phyloP scores from a whole-genome alignment of 2,888 invertebrate genomes.

The Erebia epiphron region DNA sequence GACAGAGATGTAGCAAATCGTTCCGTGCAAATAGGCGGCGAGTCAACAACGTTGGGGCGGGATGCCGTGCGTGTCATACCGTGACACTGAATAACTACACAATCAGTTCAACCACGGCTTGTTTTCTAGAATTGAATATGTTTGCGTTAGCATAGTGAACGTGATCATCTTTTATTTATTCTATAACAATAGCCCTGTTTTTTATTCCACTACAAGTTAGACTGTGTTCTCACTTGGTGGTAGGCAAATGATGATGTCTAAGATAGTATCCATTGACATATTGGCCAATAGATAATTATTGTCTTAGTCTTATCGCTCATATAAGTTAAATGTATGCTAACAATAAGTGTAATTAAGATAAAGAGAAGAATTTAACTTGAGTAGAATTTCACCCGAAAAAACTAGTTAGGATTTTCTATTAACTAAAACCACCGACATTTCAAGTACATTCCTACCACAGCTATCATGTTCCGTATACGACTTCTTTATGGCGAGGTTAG shows the following conservation, averaged over 20 bases:
- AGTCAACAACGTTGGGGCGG: conserved; percentile 34
- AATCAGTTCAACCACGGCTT: conserved; percentile 8
- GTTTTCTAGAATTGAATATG: background rate
- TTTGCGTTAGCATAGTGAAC: background rate
- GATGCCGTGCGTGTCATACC: conserved; percentile 31
- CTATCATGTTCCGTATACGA: conserved; percentile 1
- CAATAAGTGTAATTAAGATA: no score
- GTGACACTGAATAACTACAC: conserved; percentile 13
- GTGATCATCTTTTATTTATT: background rate
- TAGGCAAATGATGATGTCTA: no score
- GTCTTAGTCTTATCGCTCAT: no score
- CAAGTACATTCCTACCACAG: background rate
- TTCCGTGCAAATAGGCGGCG: conserved; percentile 29
- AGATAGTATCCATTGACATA: no score
- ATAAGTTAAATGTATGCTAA: no score
- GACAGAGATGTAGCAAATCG: conserved; percentile 17
- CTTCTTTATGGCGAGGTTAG: conserved; percentile 8
- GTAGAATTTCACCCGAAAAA: background rate
- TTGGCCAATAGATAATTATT: no score
- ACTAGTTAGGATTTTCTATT: background rate
- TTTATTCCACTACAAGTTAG: no score
- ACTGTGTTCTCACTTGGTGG: no score
- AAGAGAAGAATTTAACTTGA: no score
- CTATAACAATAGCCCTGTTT: background rate
- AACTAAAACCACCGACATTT: background rate